These are phyloP conservation scores for Xenopus petersii DNA, from an alignment of 2,797 vertebrate species.

Conservation along the genomic window DNA sequence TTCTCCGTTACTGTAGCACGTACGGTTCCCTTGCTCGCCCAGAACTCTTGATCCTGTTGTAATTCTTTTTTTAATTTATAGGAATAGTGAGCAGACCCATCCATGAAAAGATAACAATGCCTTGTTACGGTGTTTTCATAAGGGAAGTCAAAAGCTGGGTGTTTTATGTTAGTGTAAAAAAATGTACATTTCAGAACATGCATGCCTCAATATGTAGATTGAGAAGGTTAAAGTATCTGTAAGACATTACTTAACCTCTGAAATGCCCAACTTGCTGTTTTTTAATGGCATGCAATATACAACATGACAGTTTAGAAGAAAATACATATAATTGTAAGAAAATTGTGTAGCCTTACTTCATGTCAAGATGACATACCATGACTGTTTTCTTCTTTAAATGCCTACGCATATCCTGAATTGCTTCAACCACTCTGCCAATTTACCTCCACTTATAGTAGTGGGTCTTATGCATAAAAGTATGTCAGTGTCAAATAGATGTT, in stretches of 20 bases:
- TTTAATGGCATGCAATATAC: neutral
- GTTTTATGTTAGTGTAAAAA: neutral
- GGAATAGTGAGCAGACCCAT: too few relatives aligned
- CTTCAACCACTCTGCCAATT: neutral
- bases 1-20: too few relatives aligned
- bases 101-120: too few relatives aligned
- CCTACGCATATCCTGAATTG: neutral
- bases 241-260: neutral
- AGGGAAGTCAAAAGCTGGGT: constrained; percentile 3
- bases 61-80: too few relatives aligned
- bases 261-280: neutral
- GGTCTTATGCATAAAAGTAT: neutral
- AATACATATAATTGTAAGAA: neutral
- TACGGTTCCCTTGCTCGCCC: too few relatives aligned
- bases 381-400: constrained; percentile 3
- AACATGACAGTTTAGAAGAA: neutral
- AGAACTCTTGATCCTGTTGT: too few relatives aligned
- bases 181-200: constrained; percentile 10
- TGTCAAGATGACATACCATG: constrained; percentile 2
- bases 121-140: neutral
- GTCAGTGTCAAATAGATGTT: neutral
- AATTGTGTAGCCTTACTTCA: neutral
- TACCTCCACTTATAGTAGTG: neutral
- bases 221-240: neutral
- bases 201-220: constrained; percentile 13